phyloP scores from a whole-genome alignment of 2,797 vertebrate species.

The Sandelia bainsii region DNA sequence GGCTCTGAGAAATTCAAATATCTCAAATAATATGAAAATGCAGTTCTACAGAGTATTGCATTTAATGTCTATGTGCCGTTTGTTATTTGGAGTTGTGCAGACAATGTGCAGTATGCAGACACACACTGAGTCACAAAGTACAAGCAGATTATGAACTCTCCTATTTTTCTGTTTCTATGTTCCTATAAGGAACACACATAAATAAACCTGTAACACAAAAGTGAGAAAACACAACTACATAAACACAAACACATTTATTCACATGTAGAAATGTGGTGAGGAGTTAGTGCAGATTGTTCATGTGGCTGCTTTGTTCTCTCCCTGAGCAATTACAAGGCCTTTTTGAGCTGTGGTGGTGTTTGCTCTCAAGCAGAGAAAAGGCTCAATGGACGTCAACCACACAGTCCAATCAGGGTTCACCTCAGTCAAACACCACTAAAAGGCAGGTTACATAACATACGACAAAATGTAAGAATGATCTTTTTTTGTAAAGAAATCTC shows the following conservation, averaged over 20 bases:
- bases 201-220: background rate
- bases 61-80: no score
- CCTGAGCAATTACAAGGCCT: no score
- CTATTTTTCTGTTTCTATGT: no score
- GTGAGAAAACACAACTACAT: background rate
- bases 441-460: constrained; percentile 12
- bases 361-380: constrained; percentile 17
- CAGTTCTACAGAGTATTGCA: no score
- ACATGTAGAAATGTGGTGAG: constrained; percentile 5
- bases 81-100: background rate
- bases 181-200: background rate
- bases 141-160: constrained; percentile 10
- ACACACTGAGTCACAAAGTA: constrained; percentile 15
- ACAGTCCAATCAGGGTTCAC: constrained; percentile 13
- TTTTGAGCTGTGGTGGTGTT: constrained; percentile 1
- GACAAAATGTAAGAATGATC: constrained; percentile 1
- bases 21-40: background rate
- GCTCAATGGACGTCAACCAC: background rate
- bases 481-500: background rate
- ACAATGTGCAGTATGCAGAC: background rate
- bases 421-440: background rate
- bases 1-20: background rate
- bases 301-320: constrained; percentile 12
- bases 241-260: background rate
- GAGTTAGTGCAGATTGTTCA: background rate